Conservation (phyloP, 2,888 invertebrate genomes). For the Oscheius onirici region DNA sequence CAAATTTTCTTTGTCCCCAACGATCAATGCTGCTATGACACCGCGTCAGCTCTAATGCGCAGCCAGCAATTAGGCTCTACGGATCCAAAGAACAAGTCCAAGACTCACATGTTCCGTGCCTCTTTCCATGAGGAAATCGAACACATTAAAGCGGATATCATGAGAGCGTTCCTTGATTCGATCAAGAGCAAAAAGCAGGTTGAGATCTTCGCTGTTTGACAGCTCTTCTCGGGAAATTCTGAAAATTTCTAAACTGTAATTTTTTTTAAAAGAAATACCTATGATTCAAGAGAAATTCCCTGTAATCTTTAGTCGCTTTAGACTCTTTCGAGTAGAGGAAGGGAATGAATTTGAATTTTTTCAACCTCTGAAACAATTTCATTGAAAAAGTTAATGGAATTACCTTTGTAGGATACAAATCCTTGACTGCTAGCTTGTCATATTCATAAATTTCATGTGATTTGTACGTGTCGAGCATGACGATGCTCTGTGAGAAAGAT, state of each 20-base stretch:
- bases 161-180: constrained; percentile 1
- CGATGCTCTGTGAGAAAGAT: constrained; percentile 5
- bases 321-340: not conserved
- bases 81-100: no score
- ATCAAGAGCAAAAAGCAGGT: constrained; percentile 13
- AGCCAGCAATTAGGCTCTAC: no score
- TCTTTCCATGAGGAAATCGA: constrained; percentile 13
- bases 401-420: constrained; percentile 12
- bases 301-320: not conserved
- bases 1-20: no score
- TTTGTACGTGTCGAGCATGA: constrained; percentile 10
- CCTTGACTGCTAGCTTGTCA: not conserved
- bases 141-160: constrained; percentile 17
- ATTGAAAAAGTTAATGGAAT: not conserved
- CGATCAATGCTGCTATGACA: no score
- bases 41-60: no score
- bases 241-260: not conserved
- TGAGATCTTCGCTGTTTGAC: constrained; percentile 1
- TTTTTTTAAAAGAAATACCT: not conserved
- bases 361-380: not conserved
- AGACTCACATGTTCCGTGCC: not conserved
- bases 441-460: constrained; percentile 20
- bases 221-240: constrained; percentile 2
- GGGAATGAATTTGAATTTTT: constrained; percentile 6
- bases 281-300: constrained; percentile 15